Conservation (phyloP, 2,797 vertebrate genomes). For the Pogoniulus pusillus region DNA sequence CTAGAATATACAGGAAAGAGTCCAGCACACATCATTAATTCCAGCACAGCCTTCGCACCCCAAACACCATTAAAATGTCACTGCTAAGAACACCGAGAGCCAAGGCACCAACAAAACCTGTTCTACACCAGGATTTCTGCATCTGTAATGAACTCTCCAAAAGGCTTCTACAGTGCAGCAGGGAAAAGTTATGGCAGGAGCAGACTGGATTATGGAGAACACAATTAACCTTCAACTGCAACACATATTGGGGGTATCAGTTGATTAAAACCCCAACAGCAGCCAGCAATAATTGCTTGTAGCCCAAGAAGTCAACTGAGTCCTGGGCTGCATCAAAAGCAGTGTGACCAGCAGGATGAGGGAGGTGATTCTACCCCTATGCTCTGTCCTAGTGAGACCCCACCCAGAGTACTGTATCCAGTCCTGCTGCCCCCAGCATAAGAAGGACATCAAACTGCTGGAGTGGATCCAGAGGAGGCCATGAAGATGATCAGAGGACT, state of each 20-base stretch:
- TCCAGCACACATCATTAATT: neutral
- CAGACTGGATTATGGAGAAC: neutral
- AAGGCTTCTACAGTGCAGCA: neutral
- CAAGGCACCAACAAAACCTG: neutral
- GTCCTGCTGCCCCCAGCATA: too few species aligned
- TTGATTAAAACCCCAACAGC: too few species aligned
- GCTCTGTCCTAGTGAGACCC: too few species aligned
- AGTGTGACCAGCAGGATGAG: too few species aligned
- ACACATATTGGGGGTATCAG: neutral
- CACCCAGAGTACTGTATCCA: too few species aligned
- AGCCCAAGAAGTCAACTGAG: too few species aligned
- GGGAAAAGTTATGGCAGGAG: neutral
- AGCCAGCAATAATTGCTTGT: too few species aligned
- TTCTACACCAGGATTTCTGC: neutral
- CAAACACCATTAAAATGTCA: slow-evolving; percentile 15
- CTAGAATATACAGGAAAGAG: neutral
- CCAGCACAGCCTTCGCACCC: neutral
- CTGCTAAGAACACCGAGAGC: neutral
- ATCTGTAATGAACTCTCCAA: neutral
- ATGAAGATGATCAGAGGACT: too few species aligned
- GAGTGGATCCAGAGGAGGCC: too few species aligned
- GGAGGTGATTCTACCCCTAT: too few species aligned
- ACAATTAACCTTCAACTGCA: neutral
- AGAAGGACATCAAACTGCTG: too few species aligned
- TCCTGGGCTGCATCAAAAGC: too few species aligned